Conservation (phyloP, 2,113 vertebrate genomes). For the Callithrix jacchus region DNA sequence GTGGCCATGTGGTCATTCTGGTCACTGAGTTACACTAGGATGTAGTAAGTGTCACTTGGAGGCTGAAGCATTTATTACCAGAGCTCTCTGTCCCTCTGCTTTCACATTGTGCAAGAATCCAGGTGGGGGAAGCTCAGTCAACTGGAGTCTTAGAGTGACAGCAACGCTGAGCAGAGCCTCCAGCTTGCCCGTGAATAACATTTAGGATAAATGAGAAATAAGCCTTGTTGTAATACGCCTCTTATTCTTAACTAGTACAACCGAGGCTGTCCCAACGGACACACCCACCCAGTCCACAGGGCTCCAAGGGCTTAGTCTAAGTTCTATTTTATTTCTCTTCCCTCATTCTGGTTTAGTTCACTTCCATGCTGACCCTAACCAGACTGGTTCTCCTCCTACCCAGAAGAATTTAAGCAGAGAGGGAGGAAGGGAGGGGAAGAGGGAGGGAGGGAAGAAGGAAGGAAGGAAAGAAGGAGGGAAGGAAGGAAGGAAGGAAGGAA, state of each 20-base stretch:
- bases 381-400: neutral
- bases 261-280: neutral
- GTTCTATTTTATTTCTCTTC: neutral
- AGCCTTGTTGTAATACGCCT: neutral
- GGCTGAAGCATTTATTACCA: neutral
- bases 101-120: neutral
- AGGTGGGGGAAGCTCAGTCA: neutral
- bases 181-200: neutral
- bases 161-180: neutral
- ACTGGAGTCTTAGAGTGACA: rapidly evolving
- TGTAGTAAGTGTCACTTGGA: neutral
- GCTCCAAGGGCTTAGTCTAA: neutral
- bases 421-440: rapidly evolving
- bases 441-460: no score
- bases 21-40: neutral
- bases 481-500: rapidly evolving
- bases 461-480: rapidly evolving
- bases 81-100: neutral
- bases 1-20: neutral
- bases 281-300: neutral
- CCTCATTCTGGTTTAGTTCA: neutral
- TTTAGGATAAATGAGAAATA: neutral
- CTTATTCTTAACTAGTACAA: neutral
- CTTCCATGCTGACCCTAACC: neutral
- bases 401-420: neutral